These are phyloP conservation scores for Ellobium chinense DNA, from an alignment of 2,888 invertebrate genomes.

Conservation along the genomic window DNA sequence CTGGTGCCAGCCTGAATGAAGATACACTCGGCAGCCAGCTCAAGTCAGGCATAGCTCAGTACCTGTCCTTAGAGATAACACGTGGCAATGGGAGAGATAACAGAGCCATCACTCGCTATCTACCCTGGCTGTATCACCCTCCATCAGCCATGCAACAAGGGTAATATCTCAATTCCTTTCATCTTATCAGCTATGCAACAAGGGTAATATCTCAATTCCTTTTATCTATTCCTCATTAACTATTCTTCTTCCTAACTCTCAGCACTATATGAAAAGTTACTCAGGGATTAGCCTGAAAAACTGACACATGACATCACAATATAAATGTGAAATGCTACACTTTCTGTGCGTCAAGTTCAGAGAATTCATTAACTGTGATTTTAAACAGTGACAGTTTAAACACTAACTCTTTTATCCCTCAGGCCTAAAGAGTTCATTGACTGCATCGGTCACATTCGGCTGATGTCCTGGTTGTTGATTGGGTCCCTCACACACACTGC, in stretches of 20 bases:
- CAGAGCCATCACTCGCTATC: conserved; percentile 87
- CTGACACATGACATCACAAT: too few species aligned
- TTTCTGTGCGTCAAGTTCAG: too few species aligned
- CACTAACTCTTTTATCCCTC: conserved; percentile 30
- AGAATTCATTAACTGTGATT: too few species aligned
- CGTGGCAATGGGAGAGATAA: conserved; percentile 89
- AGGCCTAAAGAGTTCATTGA: conserved; percentile 95
- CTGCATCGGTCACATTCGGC: conserved; percentile 94
- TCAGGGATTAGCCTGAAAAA: too few species aligned
- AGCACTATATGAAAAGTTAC: too few species aligned
- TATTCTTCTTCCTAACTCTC: too few species aligned
- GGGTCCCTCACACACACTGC: conserved; percentile 92
- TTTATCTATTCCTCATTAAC: neutral
- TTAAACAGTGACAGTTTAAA: neutral
- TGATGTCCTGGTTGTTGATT: conserved; percentile 96
- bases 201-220: conserved; percentile 82
- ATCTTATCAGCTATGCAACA: conserved; percentile 86
- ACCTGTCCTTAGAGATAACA: conserved; percentile 93
- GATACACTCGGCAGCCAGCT: conserved; percentile 97
- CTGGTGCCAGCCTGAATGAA: conserved; percentile 83
- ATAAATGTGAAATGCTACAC: too few species aligned
- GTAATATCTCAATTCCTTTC: conserved; percentile 79
- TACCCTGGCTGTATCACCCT: conserved; percentile 94
- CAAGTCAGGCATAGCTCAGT: conserved; percentile 93
- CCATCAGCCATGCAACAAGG: conserved; percentile 90